These are phyloP conservation scores for Alces alces DNA, from an alignment of 2,113 vertebrate species.

Conservation along the genomic window DNA sequence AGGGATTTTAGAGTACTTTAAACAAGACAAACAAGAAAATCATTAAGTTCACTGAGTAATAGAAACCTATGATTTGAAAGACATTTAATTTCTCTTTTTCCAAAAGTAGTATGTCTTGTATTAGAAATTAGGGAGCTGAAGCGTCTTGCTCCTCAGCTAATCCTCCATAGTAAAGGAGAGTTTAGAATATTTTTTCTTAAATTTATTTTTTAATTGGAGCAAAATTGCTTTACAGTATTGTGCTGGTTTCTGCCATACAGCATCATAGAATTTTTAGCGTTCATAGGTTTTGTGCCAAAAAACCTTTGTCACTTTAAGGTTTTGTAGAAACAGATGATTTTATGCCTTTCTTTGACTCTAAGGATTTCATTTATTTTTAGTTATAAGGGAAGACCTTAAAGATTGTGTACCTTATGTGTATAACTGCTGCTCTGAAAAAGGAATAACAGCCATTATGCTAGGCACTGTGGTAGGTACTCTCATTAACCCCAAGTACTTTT, in stretches of 20 bases:
- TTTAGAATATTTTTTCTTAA: not conserved
- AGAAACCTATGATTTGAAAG: not conserved
- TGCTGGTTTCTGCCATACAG: not conserved
- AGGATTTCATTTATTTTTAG: not conserved
- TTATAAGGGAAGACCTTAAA: not conserved
- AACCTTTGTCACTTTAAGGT: not conserved
- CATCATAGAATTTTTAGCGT: not conserved
- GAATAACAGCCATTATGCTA: not conserved
- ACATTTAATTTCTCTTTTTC: not conserved
- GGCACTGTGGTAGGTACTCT: not conserved
- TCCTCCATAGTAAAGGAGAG: not conserved
- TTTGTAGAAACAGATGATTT: not conserved
- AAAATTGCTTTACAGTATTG: not conserved
- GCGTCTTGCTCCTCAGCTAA: not conserved
- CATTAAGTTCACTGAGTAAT: slow-evolving; percentile 4
- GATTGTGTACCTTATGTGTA: not conserved
- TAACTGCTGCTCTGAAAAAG: not conserved
- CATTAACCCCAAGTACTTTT: not conserved
- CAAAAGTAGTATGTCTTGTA: not conserved
- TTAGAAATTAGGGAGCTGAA: not conserved
- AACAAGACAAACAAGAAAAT: slow-evolving; percentile 24
- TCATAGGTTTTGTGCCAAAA: not conserved
- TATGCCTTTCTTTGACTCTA: not conserved
- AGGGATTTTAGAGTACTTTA: slow-evolving; percentile 28
- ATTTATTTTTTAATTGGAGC: not conserved